Conservation (phyloP, 2,888 invertebrate species). For the Caenorhabditis virilis region DNA sequence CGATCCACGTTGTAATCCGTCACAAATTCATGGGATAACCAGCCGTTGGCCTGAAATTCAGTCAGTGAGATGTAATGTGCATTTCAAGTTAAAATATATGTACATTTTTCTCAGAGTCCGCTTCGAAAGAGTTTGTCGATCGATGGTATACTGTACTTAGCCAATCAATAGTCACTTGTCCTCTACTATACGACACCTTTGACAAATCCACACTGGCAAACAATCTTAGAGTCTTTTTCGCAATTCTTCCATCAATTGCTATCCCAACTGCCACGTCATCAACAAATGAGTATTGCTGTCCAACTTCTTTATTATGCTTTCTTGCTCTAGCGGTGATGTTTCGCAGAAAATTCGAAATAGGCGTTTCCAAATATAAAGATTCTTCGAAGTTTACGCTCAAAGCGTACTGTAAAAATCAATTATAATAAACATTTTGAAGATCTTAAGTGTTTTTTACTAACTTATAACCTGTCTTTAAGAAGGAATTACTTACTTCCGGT, state of each 20-base stretch:
- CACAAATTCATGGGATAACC: conserved; percentile 36
- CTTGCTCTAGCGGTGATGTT: conserved; percentile 28
- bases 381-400: conserved; percentile 48
- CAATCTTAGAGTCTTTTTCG: conserved; percentile 41
- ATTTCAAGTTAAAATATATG: conserved; percentile 2
- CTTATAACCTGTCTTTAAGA: not conserved
- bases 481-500: conserved; percentile 33
- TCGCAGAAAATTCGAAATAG: conserved; percentile 32
- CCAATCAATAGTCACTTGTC: conserved; percentile 47
- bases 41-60: conserved; percentile 11
- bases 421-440: too few relatives aligned
- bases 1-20: conserved; percentile 42
- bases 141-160: conserved; percentile 21
- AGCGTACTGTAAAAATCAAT: conserved; percentile 33
- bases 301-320: not conserved
- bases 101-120: conserved; percentile 16
- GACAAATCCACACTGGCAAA: conserved; percentile 61
- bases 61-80: not conserved
- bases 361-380: conserved; percentile 41
- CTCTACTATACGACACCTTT: conserved; percentile 21
- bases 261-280: conserved; percentile 69
- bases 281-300: conserved; percentile 48
- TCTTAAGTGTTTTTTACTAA: too few relatives aligned
- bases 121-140: conserved; percentile 5
- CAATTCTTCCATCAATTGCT: conserved; percentile 59